Conservation (phyloP, 2,797 vertebrate species). For the Malacoraja senta region DNA sequence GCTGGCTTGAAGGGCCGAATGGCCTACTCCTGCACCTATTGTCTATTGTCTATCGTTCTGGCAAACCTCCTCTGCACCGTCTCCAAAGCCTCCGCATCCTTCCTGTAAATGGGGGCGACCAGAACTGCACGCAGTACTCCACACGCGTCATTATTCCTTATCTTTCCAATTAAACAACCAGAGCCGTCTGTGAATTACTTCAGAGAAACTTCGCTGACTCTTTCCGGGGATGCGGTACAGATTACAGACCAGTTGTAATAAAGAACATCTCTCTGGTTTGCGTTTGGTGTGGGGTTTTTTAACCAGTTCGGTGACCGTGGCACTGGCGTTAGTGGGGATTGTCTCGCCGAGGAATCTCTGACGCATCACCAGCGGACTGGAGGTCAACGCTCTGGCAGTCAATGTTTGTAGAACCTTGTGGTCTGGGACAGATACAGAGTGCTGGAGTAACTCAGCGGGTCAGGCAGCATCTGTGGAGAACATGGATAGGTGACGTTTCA, state of each 20-base stretch:
- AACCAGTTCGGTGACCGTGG: background rate
- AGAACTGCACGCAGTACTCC: too few relatives aligned
- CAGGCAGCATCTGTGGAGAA: too few relatives aligned
- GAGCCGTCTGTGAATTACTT: background rate
- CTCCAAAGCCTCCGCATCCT: too few relatives aligned
- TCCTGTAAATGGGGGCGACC: too few relatives aligned
- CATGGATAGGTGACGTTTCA: too few relatives aligned
- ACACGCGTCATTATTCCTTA: accelerated
- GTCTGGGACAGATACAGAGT: too few relatives aligned
- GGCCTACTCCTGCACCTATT: too few relatives aligned
- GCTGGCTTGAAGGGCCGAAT: too few relatives aligned
- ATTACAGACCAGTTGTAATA: background rate
- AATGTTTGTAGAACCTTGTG: background rate
- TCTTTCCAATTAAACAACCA: too few relatives aligned
- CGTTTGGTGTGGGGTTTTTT: background rate
- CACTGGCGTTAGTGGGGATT: background rate
- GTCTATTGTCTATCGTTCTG: too few relatives aligned
- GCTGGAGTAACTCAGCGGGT: too few relatives aligned
- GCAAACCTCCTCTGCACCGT: too few relatives aligned
- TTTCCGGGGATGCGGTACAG: background rate
- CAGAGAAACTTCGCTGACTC: background rate
- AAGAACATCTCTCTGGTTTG: background rate
- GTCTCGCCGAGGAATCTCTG: background rate
- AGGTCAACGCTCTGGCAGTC: background rate
- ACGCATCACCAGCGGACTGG: background rate